These are phyloP conservation scores for Drosophila micromelanica DNA, from an alignment of 1,140 invertebrate species.

Conservation along the genomic window DNA sequence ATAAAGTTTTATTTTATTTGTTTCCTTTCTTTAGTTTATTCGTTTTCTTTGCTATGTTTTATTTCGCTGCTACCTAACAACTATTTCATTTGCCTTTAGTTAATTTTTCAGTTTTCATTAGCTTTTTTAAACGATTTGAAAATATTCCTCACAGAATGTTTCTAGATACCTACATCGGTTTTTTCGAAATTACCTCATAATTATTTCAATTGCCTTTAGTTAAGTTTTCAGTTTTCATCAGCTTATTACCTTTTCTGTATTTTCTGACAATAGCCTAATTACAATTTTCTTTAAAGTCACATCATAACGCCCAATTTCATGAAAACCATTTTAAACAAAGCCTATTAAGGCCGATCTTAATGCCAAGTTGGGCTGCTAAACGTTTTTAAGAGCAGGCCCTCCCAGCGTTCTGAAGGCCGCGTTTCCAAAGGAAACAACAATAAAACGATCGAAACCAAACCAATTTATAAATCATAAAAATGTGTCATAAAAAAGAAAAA, in stretches of 20 bases:
- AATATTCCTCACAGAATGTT: too few relatives aligned
- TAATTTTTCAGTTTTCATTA: slow-evolving; percentile 17
- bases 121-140: too few relatives aligned
- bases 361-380: slow-evolving; percentile 42
- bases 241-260: slow-evolving; percentile 14
- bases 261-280: slow-evolving; percentile 16
- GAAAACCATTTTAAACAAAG: slow-evolving; percentile 33
- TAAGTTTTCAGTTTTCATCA: slow-evolving; percentile 46
- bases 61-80: background rate
- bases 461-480: slow-evolving; percentile 84
- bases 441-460: slow-evolving; percentile 64
- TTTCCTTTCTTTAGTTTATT: too few relatives aligned
- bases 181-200: background rate
- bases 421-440: slow-evolving; percentile 30
- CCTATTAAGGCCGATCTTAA: slow-evolving; percentile 43
- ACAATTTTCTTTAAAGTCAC: slow-evolving; percentile 43
- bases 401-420: slow-evolving; percentile 51
- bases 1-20: too few relatives aligned
- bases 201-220: background rate
- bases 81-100: background rate
- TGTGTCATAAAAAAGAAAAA: slow-evolving; percentile 75
- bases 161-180: background rate
- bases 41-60: too few relatives aligned
- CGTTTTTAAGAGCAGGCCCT: slow-evolving; percentile 38
- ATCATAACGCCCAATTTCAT: slow-evolving; percentile 59